These are phyloP conservation scores for Drosophila falleni DNA, from an alignment of 2,888 invertebrate genomes.

Conservation along the genomic window DNA sequence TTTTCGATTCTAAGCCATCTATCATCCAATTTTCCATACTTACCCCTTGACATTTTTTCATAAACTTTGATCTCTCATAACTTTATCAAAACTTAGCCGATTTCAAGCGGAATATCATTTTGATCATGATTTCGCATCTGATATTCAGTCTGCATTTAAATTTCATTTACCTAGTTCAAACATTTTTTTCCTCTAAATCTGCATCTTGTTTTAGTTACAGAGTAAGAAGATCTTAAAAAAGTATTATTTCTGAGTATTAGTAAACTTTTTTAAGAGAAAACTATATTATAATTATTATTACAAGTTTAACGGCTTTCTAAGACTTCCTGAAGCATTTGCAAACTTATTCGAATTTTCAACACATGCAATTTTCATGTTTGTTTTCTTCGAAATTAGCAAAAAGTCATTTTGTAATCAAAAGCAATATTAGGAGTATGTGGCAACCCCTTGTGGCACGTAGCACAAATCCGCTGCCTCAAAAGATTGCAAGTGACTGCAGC, in stretches of 20 bases:
- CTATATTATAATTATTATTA: background rate
- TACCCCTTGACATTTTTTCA: no score
- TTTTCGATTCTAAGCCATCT: no score
- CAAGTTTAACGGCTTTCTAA: background rate
- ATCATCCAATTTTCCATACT: no score
- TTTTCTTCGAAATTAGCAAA: slow-evolving; percentile 41
- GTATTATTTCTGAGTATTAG: background rate
- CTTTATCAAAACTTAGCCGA: no score
- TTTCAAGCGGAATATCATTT: no score
- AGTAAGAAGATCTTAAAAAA: background rate
- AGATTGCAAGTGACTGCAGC: slow-evolving; percentile 69
- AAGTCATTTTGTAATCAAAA: slow-evolving; percentile 46
- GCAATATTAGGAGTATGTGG: slow-evolving; percentile 37
- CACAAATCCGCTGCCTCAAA: slow-evolving; percentile 52
- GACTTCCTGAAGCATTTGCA: background rate
- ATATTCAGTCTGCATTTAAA: no score
- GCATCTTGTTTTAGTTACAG: background rate
- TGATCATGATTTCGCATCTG: no score
- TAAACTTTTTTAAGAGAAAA: background rate
- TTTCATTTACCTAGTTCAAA: no score
- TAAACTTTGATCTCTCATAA: no score
- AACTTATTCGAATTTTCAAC: slow-evolving; percentile 21
- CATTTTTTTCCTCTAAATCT: no score
- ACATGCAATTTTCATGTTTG: slow-evolving; percentile 31
- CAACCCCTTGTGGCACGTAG: slow-evolving; percentile 62